Conservation (phyloP, 2,113 vertebrate genomes). For the Hippoglossus stenolepis region DNA sequence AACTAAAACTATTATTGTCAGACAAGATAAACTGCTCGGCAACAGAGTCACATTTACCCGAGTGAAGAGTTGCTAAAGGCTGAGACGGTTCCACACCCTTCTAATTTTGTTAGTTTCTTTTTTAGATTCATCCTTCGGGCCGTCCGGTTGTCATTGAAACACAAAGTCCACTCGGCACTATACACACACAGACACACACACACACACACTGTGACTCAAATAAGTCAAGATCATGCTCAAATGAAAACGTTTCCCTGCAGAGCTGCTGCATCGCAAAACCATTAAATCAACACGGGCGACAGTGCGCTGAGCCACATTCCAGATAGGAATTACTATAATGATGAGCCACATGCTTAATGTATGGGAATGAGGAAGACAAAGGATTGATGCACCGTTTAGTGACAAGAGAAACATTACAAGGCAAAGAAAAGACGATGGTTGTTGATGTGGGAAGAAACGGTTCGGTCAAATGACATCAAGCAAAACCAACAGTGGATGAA, state of each 20-base stretch:
- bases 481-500: not conserved
- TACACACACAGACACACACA: not conserved
- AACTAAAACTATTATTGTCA: too few relatives aligned
- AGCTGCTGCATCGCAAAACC: not conserved
- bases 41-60: too few relatives aligned
- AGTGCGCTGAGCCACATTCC: not conserved
- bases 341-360: not conserved
- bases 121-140: slow-evolving; percentile 13
- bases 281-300: not conserved
- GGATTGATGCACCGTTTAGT: too few relatives aligned
- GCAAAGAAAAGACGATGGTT: not conserved
- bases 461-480: not conserved
- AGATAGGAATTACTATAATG: not conserved
- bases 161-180: not conserved
- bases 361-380: not conserved
- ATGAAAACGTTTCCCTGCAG: not conserved
- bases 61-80: slow-evolving; percentile 21
- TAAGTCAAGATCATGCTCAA: slow-evolving; percentile 17
- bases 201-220: slow-evolving; percentile 17
- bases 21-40: too few relatives aligned
- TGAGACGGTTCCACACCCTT: slow-evolving; percentile 14
- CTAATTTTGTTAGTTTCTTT: slow-evolving; percentile 31
- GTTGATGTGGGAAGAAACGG: too few relatives aligned
- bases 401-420: not conserved
- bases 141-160: slow-evolving; percentile 2